Conservation (phyloP, 2,113 vertebrate species). For the Choloepus hoffmanni region DNA sequence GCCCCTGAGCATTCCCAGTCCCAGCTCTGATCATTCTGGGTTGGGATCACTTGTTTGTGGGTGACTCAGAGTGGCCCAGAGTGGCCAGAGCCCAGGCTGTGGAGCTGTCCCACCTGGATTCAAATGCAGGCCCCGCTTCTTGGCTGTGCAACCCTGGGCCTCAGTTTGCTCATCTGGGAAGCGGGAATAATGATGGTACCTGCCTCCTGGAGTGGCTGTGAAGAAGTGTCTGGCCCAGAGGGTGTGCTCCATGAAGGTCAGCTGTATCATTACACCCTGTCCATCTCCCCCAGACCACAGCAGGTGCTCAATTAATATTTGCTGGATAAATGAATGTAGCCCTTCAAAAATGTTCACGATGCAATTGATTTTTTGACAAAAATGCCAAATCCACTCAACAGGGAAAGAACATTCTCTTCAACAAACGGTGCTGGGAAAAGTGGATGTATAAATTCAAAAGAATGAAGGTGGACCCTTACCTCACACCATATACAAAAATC, state of each 20-base stretch:
- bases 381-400: too few relatives aligned
- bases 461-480: too few relatives aligned
- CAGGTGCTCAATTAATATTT: neutral
- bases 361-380: too few relatives aligned
- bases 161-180: neutral
- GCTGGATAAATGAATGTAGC: neutral
- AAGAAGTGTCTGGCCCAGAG: neutral
- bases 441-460: too few relatives aligned
- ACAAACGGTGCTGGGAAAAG: too few relatives aligned
- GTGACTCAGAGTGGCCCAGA: neutral
- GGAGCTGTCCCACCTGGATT: neutral
- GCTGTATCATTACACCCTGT: rapidly evolving
- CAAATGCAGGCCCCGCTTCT: neutral
- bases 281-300: neutral
- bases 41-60: neutral
- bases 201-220: rapidly evolving
- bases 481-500: too few relatives aligned
- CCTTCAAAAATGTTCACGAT: neutral
- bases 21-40: neutral
- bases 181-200: too few relatives aligned
- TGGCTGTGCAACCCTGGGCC: neutral
- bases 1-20: neutral
- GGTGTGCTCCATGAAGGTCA: rapidly evolving
- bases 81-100: neutral
- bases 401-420: too few relatives aligned